Percentiles rank a stretch among this genome's conserved stretches.
phyloP scores from a whole-genome alignment of 2,888 invertebrate species.

The Nomada goodeniana region DNA sequence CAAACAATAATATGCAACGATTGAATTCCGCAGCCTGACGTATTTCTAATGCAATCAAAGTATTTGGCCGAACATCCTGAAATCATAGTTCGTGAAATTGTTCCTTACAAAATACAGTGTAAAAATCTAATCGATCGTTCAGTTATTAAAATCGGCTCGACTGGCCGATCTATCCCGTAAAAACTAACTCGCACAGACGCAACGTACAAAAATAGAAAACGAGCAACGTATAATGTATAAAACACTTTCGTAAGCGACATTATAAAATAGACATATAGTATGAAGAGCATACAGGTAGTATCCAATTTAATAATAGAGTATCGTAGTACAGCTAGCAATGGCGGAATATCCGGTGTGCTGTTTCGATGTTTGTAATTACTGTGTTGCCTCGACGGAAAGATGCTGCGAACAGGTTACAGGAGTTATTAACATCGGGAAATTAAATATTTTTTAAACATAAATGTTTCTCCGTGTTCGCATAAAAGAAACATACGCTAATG shows the following conservation, averaged over 20 bases:
- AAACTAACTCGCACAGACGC: not conserved
- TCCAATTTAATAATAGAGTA: conserved; percentile 48
- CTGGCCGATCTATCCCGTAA: not conserved
- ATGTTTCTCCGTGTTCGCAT: not conserved
- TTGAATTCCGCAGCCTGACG: not conserved
- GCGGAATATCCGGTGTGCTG: conserved; percentile 55
- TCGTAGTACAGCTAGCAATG: conserved; percentile 46
- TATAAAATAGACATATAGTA: not conserved
- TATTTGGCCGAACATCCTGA: not conserved
- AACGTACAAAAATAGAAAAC: not conserved
- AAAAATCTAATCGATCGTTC: conserved; percentile 1
- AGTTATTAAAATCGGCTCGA: not conserved
- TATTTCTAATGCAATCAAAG: not conserved
- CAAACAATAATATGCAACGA: not conserved
- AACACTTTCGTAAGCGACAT: not conserved
- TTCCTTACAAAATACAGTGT: not conserved
- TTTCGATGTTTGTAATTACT: conserved; percentile 44
- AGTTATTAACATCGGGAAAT: not conserved
- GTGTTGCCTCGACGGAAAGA: not conserved
- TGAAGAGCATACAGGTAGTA: not conserved
- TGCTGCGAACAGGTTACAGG: not conserved
- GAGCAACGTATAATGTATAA: not conserved
- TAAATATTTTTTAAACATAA: not conserved
- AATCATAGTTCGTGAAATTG: not conserved
- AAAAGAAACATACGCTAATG: no score